phyloP scores from a whole-genome alignment of 2,113 vertebrate species.

The Eurystomus gularis region DNA sequence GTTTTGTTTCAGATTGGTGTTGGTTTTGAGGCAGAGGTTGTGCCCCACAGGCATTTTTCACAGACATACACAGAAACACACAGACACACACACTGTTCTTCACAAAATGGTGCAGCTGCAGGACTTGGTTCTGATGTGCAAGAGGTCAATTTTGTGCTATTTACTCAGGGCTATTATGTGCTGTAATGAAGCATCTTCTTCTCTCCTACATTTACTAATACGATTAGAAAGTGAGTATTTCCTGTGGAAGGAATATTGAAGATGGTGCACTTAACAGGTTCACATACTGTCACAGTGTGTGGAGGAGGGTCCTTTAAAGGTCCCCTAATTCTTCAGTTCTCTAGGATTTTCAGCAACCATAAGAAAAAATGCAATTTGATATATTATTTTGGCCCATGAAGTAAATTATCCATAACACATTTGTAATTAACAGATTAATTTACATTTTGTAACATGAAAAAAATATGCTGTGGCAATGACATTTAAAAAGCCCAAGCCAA shows the following conservation, averaged over 20 bases:
- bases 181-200: not conserved
- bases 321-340: not conserved
- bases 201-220: not conserved
- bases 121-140: not conserved
- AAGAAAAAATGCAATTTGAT: not conserved
- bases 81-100: not conserved
- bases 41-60: not conserved
- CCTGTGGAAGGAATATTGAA: not conserved
- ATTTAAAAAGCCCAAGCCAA: not conserved
- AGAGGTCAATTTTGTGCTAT: not conserved
- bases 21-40: slow-evolving; percentile 5
- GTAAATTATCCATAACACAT: not conserved
- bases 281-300: not conserved
- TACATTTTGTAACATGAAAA: not conserved
- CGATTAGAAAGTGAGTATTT: not conserved
- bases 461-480: not conserved
- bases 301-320: not conserved
- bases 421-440: not conserved
- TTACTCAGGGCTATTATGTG: not conserved
- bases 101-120: not conserved
- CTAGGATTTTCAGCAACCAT: not conserved
- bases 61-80: not conserved
- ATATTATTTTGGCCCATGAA: not conserved
- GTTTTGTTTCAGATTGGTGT: not conserved
- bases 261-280: not conserved